Evolutionary conservation across 2,797 vertebrate genomes (phyloP).

Genomic region (Garrulus glandarius): DNA sequence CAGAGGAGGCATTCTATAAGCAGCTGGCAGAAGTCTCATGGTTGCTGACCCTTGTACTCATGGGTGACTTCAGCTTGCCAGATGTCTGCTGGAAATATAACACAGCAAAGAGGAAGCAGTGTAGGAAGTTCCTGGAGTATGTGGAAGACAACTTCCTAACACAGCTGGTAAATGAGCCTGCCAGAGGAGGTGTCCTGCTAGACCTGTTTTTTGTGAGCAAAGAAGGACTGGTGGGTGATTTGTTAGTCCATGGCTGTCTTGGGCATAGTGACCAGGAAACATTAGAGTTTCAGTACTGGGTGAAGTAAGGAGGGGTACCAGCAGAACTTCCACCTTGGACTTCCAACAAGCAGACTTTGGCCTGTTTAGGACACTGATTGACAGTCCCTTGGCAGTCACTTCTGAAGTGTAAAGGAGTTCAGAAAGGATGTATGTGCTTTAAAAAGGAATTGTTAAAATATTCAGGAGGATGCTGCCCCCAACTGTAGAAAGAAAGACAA

Average conservation of each 20-base stretch:
- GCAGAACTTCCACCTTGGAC: not conserved
- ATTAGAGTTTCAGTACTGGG: not conserved
- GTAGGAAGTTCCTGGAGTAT: not conserved
- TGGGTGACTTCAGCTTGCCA: not conserved
- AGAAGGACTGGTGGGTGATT: not conserved
- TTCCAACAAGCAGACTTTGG: not conserved
- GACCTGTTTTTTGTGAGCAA: not conserved
- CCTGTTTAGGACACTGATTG: not conserved
- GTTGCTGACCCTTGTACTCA: not conserved
- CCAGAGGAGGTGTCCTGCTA: not conserved
- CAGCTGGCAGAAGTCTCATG: not conserved
- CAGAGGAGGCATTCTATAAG: not conserved
- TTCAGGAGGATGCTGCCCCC: not conserved
- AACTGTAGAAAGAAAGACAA: not conserved
- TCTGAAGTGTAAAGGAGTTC: not conserved
- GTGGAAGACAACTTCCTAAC: not conserved
- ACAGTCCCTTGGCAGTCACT: not conserved
- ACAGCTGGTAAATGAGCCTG: not conserved
- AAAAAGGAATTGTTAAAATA: not conserved
- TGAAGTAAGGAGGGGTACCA: not conserved
- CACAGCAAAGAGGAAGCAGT: not conserved
- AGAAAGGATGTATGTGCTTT: not conserved
- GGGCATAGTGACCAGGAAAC: not conserved
- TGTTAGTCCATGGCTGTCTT: not conserved
- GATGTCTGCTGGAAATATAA: not conserved